Evolutionary conservation across 1,140 invertebrate species (phyloP), one percentile per base, ranked within the genome.

Genomic region (Drosophila rhopaloa): DNA sequence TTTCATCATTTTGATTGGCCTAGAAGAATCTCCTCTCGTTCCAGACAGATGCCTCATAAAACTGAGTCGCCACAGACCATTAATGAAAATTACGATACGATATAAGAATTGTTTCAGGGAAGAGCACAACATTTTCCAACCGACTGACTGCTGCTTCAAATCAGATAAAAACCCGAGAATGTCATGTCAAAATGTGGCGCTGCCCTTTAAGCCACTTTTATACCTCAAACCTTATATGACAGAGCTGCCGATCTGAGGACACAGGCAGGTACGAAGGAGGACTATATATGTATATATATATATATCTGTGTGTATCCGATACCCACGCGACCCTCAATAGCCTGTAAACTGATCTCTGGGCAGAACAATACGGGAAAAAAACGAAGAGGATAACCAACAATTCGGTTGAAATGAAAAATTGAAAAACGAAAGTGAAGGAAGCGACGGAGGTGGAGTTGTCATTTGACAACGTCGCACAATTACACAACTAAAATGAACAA

Each of bases 401-500:
- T 75, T 75, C 71, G 51, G 72, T 40, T 76, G 71, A 77, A 78
- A 77, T 77, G 74, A 79, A 79, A 78, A 79, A 79, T 78, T 78
- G 61, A 82, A 82, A 81, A 86, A 67, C 76, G 83, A 86, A 86
- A 85, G 82, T 85, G 82, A 61, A 63, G 60, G 53, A 73, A 72
- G 68, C 56, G 71, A 76, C 44, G 67, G 50, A 75, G 72, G 55
- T 47, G 71, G 61, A 65, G 68, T 71, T 72, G 68, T 72, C 68
- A 72, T 72, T 72, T 72, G 68, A 72, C 63, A 71, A 78, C 76
- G 75, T 78, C 74, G 74, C 74, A 89, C 84, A 89, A 89, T 89
- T 89, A 89, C 84, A 89, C 80, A 89, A 89, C 85, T 83, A 80
- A 89, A 89, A 84, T 89, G 84, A 67, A 89, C 84, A 89, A 89